These are phyloP conservation scores for Corythornis vintsioides DNA, from an alignment of 2,113 vertebrate species.

Conservation along the genomic window DNA sequence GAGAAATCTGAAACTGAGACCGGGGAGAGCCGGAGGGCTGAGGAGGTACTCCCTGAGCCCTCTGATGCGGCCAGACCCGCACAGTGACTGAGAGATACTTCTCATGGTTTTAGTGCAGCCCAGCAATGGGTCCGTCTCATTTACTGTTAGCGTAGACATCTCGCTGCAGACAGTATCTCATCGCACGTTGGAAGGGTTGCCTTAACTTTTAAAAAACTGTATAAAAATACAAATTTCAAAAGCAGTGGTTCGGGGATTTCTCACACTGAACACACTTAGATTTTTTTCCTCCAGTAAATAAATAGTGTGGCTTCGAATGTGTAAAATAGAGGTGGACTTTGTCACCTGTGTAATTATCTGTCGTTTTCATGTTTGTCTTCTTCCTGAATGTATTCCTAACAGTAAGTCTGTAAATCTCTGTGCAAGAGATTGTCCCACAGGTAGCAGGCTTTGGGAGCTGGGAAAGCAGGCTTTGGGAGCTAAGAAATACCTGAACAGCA, in stretches of 20 bases:
- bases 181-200: rapidly evolving
- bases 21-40: too few relatives aligned
- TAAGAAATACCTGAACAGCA: background rate
- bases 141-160: rapidly evolving
- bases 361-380: background rate
- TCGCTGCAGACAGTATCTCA: too few relatives aligned
- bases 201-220: background rate
- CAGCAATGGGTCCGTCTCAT: rapidly evolving
- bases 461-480: background rate
- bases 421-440: background rate
- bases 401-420: background rate
- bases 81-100: rapidly evolving
- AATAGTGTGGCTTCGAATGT: rapidly evolving
- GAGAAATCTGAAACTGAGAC: background rate
- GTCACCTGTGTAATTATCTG: rapidly evolving
- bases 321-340: background rate
- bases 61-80: background rate
- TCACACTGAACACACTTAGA: rapidly evolving
- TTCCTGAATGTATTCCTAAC: background rate
- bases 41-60: background rate
- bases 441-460: background rate
- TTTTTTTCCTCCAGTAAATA: background rate
- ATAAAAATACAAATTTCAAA: background rate
- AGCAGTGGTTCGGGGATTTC: background rate
- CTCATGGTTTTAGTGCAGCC: too few relatives aligned